Evolutionary conservation across 2,888 invertebrate genomes (phyloP).

Genomic region (Standfussiana lucernea): DNA sequence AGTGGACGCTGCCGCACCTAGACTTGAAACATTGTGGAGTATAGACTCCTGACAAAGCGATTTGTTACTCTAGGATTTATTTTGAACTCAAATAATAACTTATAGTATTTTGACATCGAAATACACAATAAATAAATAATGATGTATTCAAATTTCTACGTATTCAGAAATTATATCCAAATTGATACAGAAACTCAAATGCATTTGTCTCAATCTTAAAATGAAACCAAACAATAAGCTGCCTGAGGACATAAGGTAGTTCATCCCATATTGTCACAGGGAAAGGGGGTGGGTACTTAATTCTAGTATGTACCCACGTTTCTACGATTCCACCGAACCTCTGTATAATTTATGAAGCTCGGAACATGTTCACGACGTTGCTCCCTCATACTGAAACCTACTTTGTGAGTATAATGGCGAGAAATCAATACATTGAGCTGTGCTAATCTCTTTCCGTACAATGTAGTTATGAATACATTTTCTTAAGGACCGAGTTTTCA

Average conservation of each 20-base stretch:
- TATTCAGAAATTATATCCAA: conserved; percentile 4
- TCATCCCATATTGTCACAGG: conserved; percentile 32
- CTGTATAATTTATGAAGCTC: conserved; percentile 61
- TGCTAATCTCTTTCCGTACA: conserved; percentile 47
- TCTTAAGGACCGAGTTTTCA: conserved; percentile 24
- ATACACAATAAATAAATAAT: background rate
- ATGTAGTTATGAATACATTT: conserved; percentile 44
- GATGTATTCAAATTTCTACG: background rate
- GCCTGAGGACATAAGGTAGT: conserved; percentile 32
- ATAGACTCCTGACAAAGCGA: conserved; percentile 32
- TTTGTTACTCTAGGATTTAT: conserved; percentile 11
- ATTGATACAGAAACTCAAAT: conserved; percentile 18
- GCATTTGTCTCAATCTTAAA: conserved; percentile 25
- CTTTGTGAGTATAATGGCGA: conserved; percentile 55
- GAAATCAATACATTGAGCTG: conserved; percentile 48
- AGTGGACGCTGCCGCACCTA: conserved; percentile 46
- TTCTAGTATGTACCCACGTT: conserved; percentile 38
- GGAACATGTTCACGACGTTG: conserved; percentile 46
- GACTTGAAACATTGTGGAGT: conserved; percentile 9
- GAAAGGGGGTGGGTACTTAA: conserved; percentile 23
- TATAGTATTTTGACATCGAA: background rate
- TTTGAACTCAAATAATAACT: background rate
- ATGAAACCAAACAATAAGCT: conserved; percentile 20
- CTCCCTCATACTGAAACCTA: conserved; percentile 44
- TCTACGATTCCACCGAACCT: conserved; percentile 42